Evolutionary conservation across 1,140 invertebrate genomes (phyloP).

Genomic region (Drosophila ercepeae): DNA sequence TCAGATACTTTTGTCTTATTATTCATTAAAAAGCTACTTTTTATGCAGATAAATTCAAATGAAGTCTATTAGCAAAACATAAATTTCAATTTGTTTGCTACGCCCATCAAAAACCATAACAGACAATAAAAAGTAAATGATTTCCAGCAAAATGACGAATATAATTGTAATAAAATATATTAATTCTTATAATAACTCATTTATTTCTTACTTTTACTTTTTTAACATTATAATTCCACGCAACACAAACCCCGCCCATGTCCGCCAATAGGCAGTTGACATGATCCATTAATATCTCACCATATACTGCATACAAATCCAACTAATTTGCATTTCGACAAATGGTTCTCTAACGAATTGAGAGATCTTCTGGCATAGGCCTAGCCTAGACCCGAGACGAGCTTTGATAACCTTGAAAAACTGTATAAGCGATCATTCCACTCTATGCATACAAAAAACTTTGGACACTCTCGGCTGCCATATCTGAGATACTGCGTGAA

Average conservation of each 20-base stretch:
- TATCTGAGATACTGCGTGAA: slow-evolving; percentile 34
- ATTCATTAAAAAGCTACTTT: slow-evolving; percentile 62
- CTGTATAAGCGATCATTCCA: slow-evolving; percentile 80
- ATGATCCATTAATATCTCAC: slow-evolving; percentile 24
- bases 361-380: slow-evolving; percentile 13
- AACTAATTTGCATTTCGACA: slow-evolving; percentile 31
- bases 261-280: not conserved
- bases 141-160: slow-evolving; percentile 46
- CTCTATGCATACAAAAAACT: slow-evolving; percentile 73
- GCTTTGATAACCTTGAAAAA: slow-evolving; percentile 72
- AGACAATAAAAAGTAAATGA: slow-evolving; percentile 46
- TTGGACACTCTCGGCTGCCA: not conserved
- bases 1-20: too few species aligned
- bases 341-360: slow-evolving; percentile 14
- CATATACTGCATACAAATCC: slow-evolving; percentile 37
- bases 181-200: not conserved
- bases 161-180: slow-evolving; percentile 61
- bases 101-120: slow-evolving; percentile 47
- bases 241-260: not conserved
- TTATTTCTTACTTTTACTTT: slow-evolving; percentile 16
- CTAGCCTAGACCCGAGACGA: slow-evolving; percentile 18
- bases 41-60: slow-evolving; percentile 69
- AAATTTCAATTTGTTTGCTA: slow-evolving; percentile 71
- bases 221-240: not conserved
- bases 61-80: slow-evolving; percentile 65